Evolutionary conservation across 2,888 invertebrate species (phyloP), one percentile per base, ranked within the genome.

Genomic region (Zhuqinia jingwanae): DNA sequence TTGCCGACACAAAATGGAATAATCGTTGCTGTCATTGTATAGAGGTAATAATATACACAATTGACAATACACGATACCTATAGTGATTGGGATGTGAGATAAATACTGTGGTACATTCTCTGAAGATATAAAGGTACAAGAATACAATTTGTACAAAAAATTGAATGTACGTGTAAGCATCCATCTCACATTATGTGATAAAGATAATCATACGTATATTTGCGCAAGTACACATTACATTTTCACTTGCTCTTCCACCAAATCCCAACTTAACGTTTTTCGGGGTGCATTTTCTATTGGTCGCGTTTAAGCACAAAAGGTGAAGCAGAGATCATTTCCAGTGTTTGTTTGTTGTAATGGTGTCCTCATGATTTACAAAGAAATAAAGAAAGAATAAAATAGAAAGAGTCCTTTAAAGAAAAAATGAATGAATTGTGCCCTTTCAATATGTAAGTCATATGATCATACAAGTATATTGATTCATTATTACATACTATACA

Each of bases 1-100:
- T 68, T 20, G 11, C 65, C 65, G 42, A 68, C 42, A 68, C 36
- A 68, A 60, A 45, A 20, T 8, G 65, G 30, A 42, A n/a, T 36
- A 42, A 42, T 45, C 36, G 65, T n/a, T 42, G 42, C 65, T 36
- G 36, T 8, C n/a, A n/a, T n/a, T n/a, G n/a, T n/a, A n/a, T n/a
- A n/a, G n/a, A n/a, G n/a, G n/a, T n/a, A n/a, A n/a, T n/a, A n/a
- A n/a, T n/a, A n/a, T n/a, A n/a, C n/a, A n/a, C n/a, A n/a, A n/a
- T n/a, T n/a, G n/a, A n/a, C n/a, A n/a, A n/a, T n/a, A n/a, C n/a
- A n/a, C n/a, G n/a, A n/a, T n/a, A n/a, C n/a, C n/a, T n/a, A n/a
- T n/a, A n/a, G n/a, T n/a, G n/a, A n/a, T n/a, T n/a, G n/a, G n/a
- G n/a, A n/a, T n/a, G n/a, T n/a, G n/a, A n/a, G n/a, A n/a, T n/a